Percentiles rank a stretch among this genome's conserved stretches.
Conservation (phyloP, 2,113 vertebrate genomes). For the Burhinus oedicnemus region DNA sequence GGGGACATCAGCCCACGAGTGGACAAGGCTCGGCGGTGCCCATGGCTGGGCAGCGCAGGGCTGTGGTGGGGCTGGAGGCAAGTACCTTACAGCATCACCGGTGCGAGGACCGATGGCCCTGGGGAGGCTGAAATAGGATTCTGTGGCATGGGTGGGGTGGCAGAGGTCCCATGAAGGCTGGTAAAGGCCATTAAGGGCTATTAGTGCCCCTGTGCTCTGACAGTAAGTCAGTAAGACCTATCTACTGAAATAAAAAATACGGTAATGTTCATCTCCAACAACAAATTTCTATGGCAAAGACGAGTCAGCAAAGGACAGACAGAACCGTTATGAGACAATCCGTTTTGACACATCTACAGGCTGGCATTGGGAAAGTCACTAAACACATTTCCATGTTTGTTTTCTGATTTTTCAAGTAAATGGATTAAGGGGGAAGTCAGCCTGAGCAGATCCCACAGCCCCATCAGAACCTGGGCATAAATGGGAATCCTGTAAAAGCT, state of each 20-base stretch:
- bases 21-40: fast-evolving
- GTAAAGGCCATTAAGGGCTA: background rate
- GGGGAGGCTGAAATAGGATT: background rate
- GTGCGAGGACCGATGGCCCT: background rate
- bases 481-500: background rate
- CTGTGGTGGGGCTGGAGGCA: background rate
- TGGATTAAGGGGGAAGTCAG: background rate
- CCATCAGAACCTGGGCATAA: background rate
- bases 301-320: background rate
- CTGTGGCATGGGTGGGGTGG: background rate
- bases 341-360: background rate
- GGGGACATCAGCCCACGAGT: background rate
- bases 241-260: background rate
- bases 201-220: background rate
- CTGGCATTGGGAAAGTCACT: background rate
- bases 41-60: fast-evolving
- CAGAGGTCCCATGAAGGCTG: background rate
- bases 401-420: background rate
- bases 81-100: background rate
- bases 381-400: background rate
- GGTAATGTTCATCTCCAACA: background rate
- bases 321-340: background rate
- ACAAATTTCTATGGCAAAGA: background rate
- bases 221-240: background rate
- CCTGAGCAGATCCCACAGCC: background rate